phyloP scores from a whole-genome alignment of 2,888 invertebrate species.

The Chymomyza caudatula region DNA sequence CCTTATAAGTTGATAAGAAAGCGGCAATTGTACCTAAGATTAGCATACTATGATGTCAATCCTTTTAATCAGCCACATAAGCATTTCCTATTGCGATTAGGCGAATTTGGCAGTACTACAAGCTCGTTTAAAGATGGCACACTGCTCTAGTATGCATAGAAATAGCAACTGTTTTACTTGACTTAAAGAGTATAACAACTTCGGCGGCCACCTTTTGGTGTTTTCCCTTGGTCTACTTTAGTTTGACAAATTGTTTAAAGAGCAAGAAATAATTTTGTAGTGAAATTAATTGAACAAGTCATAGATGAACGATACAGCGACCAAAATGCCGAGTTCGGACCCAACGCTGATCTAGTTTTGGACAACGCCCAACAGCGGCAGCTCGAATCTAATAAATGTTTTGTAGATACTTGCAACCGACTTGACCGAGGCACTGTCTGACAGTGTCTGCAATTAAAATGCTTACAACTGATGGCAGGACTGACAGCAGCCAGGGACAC shows the following conservation, averaged over 20 bases:
- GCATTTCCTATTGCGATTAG: no score
- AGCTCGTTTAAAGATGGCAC: no score
- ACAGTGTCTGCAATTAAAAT: slow-evolving; percentile 5
- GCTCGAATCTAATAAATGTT: slow-evolving; percentile 61
- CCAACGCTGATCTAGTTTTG: slow-evolving; percentile 43
- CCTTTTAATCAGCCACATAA: no score
- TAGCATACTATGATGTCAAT: no score
- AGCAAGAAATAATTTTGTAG: slow-evolving; percentile 52
- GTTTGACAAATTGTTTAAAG: slow-evolving; percentile 65
- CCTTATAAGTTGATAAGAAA: no score
- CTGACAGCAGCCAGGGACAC: not conserved
- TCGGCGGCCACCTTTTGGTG: not conserved
- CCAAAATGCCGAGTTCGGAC: slow-evolving; percentile 11
- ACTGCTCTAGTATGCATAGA: no score
- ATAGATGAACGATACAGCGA: not conserved
- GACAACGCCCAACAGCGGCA: slow-evolving; percentile 40
- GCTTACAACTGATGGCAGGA: not conserved
- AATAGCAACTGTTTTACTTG: no score
- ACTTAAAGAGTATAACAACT: not conserved
- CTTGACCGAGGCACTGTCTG: not conserved
- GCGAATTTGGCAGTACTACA: no score
- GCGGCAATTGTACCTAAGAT: no score
- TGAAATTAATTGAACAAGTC: slow-evolving; percentile 62
- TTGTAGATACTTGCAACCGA: not conserved
- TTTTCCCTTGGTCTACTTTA: slow-evolving; percentile 9